Evolutionary conservation across 2,797 vertebrate species (phyloP), one percentile per base, ranked within the genome.

Genomic region (Hephaestus fuliginosus): DNA sequence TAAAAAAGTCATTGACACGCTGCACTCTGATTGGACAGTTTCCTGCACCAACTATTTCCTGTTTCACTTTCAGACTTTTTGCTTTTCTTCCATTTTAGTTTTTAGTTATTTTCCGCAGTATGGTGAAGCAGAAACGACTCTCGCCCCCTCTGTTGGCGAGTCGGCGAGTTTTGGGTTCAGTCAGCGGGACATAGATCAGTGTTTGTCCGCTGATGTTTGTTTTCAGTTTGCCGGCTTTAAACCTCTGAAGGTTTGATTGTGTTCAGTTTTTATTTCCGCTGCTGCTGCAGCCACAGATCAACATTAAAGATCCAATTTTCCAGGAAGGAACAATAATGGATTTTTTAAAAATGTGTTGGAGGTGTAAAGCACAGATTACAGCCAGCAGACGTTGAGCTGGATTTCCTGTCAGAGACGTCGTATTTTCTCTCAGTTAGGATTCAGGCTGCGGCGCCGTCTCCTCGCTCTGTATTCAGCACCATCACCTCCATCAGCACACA

Each of bases 401-500:
- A 25, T 63, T 44, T 46, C 30, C 5, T 66, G 48, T 20, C 39
- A 36, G 44, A 69, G 14, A 55, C 7, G 57, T 51, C 11, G 41
- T 56, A 5, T 57, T 57, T 28, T 20, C 17, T 30, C 46, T 74
- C 70, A 70, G 81, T 87, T 83, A 79, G 83, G 80, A 87, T 88
- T 87, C 86, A 85, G 78, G 41, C 81, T 17, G 36, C 70, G 57
- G 69, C 51, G 10, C 49, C 79, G 72, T 49, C 74, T 78, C 67
- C 70, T 7, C 68, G 4, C 82, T 90, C 86, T 68, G 76, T 86
- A 88, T 87, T 84, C 87, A 79, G 79, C 81, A 48, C 83, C 85
- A 68, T 78, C 62, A 43, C 71, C 80, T 77, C 78, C 61, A 66
- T 72, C 84, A 69, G 80, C 80, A 70, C 77, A 61, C 83, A 67